Percentiles rank a stretch among this genome's conserved stretches.
phyloP scores from a whole-genome alignment of 2,888 invertebrate genomes.

The Drosophila demipolita region DNA sequence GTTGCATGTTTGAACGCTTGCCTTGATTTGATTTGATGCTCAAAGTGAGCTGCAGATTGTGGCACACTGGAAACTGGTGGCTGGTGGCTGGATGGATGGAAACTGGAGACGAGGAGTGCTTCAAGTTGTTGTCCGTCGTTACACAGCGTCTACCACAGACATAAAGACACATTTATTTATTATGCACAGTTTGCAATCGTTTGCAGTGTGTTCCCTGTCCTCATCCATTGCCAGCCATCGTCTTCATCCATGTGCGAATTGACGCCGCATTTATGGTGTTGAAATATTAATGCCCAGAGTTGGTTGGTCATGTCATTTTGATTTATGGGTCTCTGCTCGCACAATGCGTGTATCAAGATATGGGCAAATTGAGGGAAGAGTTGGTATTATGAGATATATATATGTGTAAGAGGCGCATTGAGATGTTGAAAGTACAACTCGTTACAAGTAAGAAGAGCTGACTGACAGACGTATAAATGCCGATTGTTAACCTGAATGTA shows the following conservation, averaged over 20 bases:
- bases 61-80: neutral
- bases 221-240: slow-evolving; percentile 18
- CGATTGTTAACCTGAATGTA: slow-evolving; percentile 18
- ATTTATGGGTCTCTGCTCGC: slow-evolving; percentile 67
- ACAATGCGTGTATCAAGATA: slow-evolving; percentile 35
- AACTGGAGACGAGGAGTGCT: slow-evolving; percentile 17
- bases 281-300: slow-evolving; percentile 82
- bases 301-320: slow-evolving; percentile 79
- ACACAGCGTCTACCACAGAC: slow-evolving; percentile 21
- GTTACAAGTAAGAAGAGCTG: slow-evolving; percentile 19
- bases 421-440: slow-evolving; percentile 66
- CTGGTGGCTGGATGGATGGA: neutral
- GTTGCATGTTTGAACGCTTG: slow-evolving; percentile 75
- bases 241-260: slow-evolving; percentile 72
- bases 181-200: slow-evolving; percentile 72
- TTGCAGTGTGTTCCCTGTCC: slow-evolving; percentile 56
- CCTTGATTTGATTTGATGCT: slow-evolving; percentile 79
- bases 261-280: slow-evolving; percentile 82
- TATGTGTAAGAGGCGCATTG: slow-evolving; percentile 52
- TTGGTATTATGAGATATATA: neutral
- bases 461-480: slow-evolving; percentile 43
- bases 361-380: neutral
- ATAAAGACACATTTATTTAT: slow-evolving; percentile 72
- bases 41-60: slow-evolving; percentile 26
- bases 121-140: slow-evolving; percentile 50